Evolutionary conservation across 2,797 vertebrate genomes (phyloP), one percentile per base, ranked within the genome.

Genomic region (Oreonectes daqikongensis): DNA sequence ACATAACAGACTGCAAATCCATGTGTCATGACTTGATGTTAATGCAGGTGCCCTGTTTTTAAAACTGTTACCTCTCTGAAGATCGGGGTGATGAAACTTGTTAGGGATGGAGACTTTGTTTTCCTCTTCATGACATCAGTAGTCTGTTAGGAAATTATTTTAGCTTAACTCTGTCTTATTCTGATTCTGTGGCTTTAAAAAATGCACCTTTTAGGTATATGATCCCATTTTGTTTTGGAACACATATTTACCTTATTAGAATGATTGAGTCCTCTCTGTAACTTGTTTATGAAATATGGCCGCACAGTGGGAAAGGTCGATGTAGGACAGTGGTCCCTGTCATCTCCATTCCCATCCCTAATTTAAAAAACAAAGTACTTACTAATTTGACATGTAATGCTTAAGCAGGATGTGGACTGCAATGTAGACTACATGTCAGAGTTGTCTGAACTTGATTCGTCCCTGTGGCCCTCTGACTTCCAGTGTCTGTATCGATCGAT

Each of bases 261-360:
- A 78, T 95, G 90, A 72, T 91, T 89, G 77, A 94, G 93, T 77
- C 92, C 93, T 84, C 95, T 95, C 92, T 97, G 95, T 86, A 96
- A 89, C 82, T 97, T 95, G 91, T 91, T 93, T 80, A 97, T 87
- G n/a, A 95, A 93, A 85, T 84, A 95, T 9, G 95, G 94, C 85
- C 94, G 93, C 86, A 99, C 94, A 22, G 97, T 99, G 28, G 95
- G 97, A 82, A 99, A 99, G 0, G 95, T 97, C 97, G 97, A 99
- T 81, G 94, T 89, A 35, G 96, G 96, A 86, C 94, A 94, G 40
- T 94, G 94, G 77, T 97, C 94, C 71, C 92, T 92, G 22, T 95
- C 95, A 69, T 98, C 96, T 0, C 92, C 90, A 2, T 98, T 96
- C 6, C 93, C 94, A 5, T 98, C 97, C 81, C 97, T 98, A 69